Evolutionary conservation across 2,888 invertebrate species (phyloP), one percentile per base, ranked within the genome.

Genomic region (Zaprionus obscuricornis): DNA sequence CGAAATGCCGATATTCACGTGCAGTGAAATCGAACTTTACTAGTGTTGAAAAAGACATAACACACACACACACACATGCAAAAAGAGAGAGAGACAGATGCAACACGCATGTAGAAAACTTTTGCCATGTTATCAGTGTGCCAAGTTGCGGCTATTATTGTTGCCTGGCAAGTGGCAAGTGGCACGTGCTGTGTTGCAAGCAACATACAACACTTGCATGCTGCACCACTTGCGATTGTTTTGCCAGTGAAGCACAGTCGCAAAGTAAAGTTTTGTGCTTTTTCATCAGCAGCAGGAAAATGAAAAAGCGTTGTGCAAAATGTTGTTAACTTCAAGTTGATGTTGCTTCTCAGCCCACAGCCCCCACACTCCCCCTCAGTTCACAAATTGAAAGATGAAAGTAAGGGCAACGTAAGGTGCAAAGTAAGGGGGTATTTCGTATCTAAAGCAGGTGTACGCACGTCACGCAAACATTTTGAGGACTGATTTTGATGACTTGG

Each of bases 171-270:
- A 45, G 73, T 83, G 81, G n/a, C 64, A 63, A 63, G 66, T 76
- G 85, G 84, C 84, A 79, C 84, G 78, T 84, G 78, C 70, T 72
- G n/a, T 72, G 84, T 60, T 79, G 81, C 77, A 66, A 59, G 65
- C 63, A 8, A 4, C 24, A 37, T 27, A 20, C 47, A 46, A 46
- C 51, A 45, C 3, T 33, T 5, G 6, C 26, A 8, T 6, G 45
- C 10, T 27, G 26, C 55, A 55, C 40, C 64, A 42, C 45, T 46
- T 51, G 46, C 42, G 33, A 47, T 56, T 51, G 70, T 66, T 64
- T 56, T 58, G 62, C 42, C 27, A 27, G 2, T 57, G 43, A 37
- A 34, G 36, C 17, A 46, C 11, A 6, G 29, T n/a, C 4, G 29
- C 8, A 29, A 29, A n/a, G 29, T n/a, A 76, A 83, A 84, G 51